Percentiles rank a stretch among this genome's conserved stretches.
These are phyloP conservation scores for Eulemur rubriventer DNA, from an alignment of 2,797 vertebrate species.

Conservation along the genomic window DNA sequence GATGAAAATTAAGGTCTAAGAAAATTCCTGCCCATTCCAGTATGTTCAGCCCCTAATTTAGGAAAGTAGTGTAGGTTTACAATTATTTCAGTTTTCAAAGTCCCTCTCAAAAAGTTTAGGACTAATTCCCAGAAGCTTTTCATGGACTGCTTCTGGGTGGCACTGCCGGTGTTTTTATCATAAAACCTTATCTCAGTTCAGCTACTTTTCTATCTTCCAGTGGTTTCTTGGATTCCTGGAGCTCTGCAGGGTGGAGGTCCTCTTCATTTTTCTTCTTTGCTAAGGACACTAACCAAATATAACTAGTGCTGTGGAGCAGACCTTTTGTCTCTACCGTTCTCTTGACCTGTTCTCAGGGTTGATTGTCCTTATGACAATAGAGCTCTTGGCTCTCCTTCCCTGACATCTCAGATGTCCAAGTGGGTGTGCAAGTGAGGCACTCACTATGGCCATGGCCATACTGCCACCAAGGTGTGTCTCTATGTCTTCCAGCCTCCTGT, in stretches of 20 bases:
- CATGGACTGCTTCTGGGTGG: neutral
- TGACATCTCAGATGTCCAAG: neutral
- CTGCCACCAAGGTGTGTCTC: neutral
- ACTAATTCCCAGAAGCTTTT: neutral
- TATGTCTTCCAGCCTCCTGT: neutral
- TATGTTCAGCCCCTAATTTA: neutral
- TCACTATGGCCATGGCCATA: neutral
- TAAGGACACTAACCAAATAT: neutral
- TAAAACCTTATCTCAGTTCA: neutral
- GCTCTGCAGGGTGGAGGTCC: neutral
- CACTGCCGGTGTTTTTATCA: neutral
- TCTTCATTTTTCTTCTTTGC: neutral
- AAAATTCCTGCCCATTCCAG: neutral
- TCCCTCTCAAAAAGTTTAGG: neutral
- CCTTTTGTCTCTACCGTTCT: neutral
- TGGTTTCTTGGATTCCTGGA: neutral
- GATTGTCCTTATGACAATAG: neutral
- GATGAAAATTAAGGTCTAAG: neutral
- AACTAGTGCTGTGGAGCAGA: neutral
- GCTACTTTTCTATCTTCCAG: neutral
- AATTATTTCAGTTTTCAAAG: neutral
- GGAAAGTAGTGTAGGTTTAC: neutral
- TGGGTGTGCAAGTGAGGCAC: neutral
- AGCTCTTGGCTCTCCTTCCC: neutral
- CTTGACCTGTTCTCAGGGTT: neutral